phyloP scores from a whole-genome alignment of 2,888 invertebrate species.

The Epirrhoe tristata region DNA sequence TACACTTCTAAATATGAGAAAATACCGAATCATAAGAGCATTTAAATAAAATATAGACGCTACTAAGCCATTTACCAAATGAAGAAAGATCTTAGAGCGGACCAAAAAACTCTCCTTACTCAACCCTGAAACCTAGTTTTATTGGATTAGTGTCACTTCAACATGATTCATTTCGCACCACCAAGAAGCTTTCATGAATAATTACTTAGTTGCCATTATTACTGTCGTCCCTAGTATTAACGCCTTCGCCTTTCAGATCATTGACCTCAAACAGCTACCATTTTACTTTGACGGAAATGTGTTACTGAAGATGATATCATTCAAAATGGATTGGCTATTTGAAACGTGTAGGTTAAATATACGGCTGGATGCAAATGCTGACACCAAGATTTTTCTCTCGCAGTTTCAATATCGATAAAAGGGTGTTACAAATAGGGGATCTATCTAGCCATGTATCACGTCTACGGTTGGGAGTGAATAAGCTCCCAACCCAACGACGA shows the following conservation, averaged over 20 bases:
- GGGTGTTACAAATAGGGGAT: slow-evolving; percentile 34
- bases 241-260: slow-evolving; percentile 20
- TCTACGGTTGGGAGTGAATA: slow-evolving; percentile 10
- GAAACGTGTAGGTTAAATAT: slow-evolving; percentile 19
- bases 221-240: slow-evolving; percentile 6
- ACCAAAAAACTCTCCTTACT: slow-evolving; percentile 3
- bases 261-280: slow-evolving; percentile 7
- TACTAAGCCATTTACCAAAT: not conserved
- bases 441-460: slow-evolving; percentile 23
- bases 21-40: not conserved
- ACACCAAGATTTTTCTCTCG: slow-evolving; percentile 25
- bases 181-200: slow-evolving; percentile 21
- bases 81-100: not conserved
- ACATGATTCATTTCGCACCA: slow-evolving; percentile 11
- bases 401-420: slow-evolving; percentile 31
- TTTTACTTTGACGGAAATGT: slow-evolving; percentile 19
- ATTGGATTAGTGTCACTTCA: slow-evolving; percentile 18
- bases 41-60: not conserved
- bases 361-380: slow-evolving; percentile 20
- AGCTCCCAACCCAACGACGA: not conserved
- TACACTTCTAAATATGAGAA: not conserved
- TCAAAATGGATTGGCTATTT: slow-evolving; percentile 22
- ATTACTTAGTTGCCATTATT: slow-evolving; percentile 12
- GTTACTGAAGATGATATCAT: slow-evolving; percentile 21
- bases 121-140: slow-evolving; percentile 13